Percentiles rank a stretch among this genome's conserved stretches.
These are phyloP conservation scores for Saxicola maurus DNA, from an alignment of 2,797 vertebrate genomes.

Conservation along the genomic window DNA sequence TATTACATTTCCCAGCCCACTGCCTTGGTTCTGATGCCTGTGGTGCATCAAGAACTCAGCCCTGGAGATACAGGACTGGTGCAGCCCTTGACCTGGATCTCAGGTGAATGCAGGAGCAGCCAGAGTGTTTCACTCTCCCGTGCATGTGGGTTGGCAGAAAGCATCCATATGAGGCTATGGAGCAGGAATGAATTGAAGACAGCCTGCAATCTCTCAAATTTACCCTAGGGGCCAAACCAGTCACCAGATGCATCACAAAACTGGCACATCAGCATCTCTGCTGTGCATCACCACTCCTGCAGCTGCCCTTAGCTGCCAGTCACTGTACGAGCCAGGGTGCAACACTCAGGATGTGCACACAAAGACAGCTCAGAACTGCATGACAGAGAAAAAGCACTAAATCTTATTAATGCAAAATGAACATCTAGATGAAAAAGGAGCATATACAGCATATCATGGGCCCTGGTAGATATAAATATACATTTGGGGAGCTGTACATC, in stretches of 20 bases:
- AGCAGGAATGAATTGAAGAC: background rate
- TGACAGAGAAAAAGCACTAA: background rate
- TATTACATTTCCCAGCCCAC: background rate
- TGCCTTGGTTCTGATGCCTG: background rate
- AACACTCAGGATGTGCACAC: background rate
- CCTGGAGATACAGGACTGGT: background rate
- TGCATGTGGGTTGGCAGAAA: background rate
- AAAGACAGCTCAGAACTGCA: background rate
- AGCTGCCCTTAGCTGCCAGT: background rate
- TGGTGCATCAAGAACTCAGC: rapidly evolving
- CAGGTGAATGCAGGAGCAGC: background rate
- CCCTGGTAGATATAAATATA: background rate
- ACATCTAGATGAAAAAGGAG: background rate
- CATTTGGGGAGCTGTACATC: background rate
- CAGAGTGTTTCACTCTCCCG: background rate
- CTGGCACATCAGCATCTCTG: background rate
- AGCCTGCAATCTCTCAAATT: background rate
- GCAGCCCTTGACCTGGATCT: background rate
- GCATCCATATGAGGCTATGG: background rate
- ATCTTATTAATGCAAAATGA: background rate
- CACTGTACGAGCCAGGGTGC: background rate
- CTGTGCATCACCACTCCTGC: background rate
- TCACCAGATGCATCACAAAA: background rate
- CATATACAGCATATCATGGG: background rate
- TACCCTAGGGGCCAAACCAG: background rate